Conservation (phyloP, 2,888 invertebrate species). For the Torymus tubicola region DNA sequence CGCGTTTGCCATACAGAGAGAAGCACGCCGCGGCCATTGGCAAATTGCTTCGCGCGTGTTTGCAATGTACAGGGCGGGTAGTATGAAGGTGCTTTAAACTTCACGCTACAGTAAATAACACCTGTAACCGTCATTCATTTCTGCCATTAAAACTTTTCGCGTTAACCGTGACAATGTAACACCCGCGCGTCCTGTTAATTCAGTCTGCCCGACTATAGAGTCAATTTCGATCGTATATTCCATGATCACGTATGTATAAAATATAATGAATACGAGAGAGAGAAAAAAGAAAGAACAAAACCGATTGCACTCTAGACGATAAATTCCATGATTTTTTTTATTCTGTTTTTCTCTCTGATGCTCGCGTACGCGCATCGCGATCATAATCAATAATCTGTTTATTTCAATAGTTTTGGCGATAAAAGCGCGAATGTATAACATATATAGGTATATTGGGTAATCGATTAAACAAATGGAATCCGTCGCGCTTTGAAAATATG, state of each 20-base stretch:
- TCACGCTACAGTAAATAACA: constrained; percentile 1
- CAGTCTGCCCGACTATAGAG: neutral
- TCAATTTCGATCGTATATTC: constrained; percentile 16
- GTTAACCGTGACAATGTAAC: constrained; percentile 2
- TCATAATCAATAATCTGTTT: no score
- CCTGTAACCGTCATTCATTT: constrained; percentile 12
- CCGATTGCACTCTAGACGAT: no score
- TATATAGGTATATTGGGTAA: no score
- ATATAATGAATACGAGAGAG: neutral
- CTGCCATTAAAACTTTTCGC: constrained; percentile 24
- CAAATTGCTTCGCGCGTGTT: neutral
- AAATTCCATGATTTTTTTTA: no score
- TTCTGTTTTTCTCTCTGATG: no score
- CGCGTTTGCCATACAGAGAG: neutral
- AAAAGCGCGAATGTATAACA: no score
- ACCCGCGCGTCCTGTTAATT: neutral
- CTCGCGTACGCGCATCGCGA: no score
- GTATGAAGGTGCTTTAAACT: neutral
- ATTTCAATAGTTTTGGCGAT: no score
- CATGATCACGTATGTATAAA: neutral
- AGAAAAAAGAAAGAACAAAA: neutral
- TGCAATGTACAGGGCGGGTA: neutral
- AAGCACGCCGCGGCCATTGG: neutral
- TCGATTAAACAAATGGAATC: no score
- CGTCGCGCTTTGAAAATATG: no score